Evolutionary conservation across 1,140 invertebrate species (phyloP), one percentile per base, ranked within the genome.

Genomic region (Drosophila ananassae): DNA sequence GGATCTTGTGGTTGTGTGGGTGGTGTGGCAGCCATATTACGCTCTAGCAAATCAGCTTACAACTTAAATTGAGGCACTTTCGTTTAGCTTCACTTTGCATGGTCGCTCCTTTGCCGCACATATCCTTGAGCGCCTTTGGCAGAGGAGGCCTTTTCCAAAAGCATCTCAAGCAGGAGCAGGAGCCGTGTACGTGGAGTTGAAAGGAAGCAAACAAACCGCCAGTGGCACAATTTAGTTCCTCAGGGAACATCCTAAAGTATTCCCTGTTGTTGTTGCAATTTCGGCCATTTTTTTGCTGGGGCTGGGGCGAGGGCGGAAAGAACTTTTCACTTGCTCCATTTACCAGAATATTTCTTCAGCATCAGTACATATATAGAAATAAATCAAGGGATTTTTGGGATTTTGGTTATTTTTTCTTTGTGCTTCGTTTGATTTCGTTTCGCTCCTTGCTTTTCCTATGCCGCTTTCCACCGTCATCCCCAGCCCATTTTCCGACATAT

Each of bases 31-130:
- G 71, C 56, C 72, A 80, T 80, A 76, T 66, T 75, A 74, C 62
- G 68, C 67, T 82, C 72, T 56, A 52, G 75, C 79, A 87, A 87
- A 87, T 89, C 83, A 89, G 83, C 83, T 87, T 87, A 87, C 72
- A 89, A 87, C 83, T 87, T 87, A 89, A 87, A 87, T 87, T 87
- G 83, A 87, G 84, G 83, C 84, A 87, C 83, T 87, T 87, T 87
- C 83, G 83, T 87, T 87, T 89, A 89, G 83, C 84, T 89, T 84
- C 57, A 79, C 84, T 87, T 87, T 87, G 83, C 83, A 87, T 87
- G 83, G 68, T 67, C 73, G 74, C 68, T 84, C 74, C 64, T 75
- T 87, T 74, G 13, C n/a, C 41, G 41, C 17, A 17, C 59, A 85
- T 68, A 89, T 89, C 60, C 84, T 89, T 79, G 67, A 82, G 78